Base-by-base conservation (phyloP, 2,113 vertebrate genomes). In the Sphaerodactylus townsendi region DNA sequence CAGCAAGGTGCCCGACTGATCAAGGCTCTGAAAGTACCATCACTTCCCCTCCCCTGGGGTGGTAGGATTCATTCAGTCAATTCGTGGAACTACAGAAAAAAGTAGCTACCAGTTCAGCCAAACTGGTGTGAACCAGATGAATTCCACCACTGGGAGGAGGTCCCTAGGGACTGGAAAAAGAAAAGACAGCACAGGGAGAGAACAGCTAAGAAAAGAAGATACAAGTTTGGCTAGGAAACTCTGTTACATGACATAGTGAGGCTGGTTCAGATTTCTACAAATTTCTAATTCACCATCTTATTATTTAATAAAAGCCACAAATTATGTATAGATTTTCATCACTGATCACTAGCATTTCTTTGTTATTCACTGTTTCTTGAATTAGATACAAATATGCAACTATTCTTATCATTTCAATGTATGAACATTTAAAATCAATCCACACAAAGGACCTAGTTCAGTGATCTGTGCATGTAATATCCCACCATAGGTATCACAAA, bases 271-370 rank as follows among this genome's bases (percentile, higher is more conserved):
- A 53, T 92, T 88, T 86, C 89, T 89, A 62, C 84, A 79, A 85
- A 48, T 73, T 65, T 79, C 89, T 91, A 91, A 91, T 93, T 94
- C 90, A 92, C 10, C 70, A 44, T 75, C 86, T 50, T 82, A 90
- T 90, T 91, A 91, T 92, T 94, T 93, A 93, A 92, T 93, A 86
- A 91, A 82, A 90, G 90, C 74, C 88, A 85, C 92, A 90, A 93
- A 88, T 74, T 84, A 89, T 87, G 76, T 89, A 92, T n/a, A 80
- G 92, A 91, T 91, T 1, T 0, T 7, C 37, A 75, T 5, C 87
- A 92, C 85, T 21, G 90, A 88, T 92, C 81, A 53, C 35, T 48
- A 50, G 28, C 83, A 87, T 86, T 86, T 23, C 11, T 81, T 70
- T 75, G 77, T 19, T 78, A 37, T 30, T 35, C 68, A 0, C n/a